A percentile compares a stretch with the other conserved stretches of the same genome.
Evolutionary conservation across 2,113 vertebrate species (phyloP).

Genomic region (Todiramphus saurophagus): DNA sequence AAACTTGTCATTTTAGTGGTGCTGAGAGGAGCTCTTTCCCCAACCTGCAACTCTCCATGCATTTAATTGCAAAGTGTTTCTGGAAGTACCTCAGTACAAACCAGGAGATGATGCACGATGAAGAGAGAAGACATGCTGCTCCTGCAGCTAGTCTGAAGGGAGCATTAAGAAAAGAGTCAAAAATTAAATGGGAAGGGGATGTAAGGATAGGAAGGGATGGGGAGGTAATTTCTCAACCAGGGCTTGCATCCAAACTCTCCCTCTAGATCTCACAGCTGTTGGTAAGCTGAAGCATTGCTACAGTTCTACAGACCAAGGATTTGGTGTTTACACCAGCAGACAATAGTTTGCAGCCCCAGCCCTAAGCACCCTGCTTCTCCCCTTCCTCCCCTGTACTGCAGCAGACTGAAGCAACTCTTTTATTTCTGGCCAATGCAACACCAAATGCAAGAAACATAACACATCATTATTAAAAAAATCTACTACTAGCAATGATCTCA

Average conservation of each 20-base stretch:
- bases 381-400: neutral
- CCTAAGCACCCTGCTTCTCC: neutral
- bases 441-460: rapidly evolving
- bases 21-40: neutral
- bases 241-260: neutral
- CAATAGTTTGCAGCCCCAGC: neutral
- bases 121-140: neutral
- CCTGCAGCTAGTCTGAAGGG: neutral
- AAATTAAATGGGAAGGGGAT: neutral
- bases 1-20: neutral
- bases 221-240: neutral
- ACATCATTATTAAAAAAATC: neutral
- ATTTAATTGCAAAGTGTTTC: neutral
- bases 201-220: neutral
- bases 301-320: no score
- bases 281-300: neutral
- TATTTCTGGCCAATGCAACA: neutral
- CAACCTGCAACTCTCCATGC: neutral
- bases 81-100: neutral
- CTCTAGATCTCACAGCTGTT: neutral
- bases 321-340: neutral
- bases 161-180: neutral
- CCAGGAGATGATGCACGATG: rapidly evolving
- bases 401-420: neutral
- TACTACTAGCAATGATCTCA: neutral